Conservation (phyloP, 2,113 vertebrate genomes). For the Sinocyclocheilus grahami region DNA sequence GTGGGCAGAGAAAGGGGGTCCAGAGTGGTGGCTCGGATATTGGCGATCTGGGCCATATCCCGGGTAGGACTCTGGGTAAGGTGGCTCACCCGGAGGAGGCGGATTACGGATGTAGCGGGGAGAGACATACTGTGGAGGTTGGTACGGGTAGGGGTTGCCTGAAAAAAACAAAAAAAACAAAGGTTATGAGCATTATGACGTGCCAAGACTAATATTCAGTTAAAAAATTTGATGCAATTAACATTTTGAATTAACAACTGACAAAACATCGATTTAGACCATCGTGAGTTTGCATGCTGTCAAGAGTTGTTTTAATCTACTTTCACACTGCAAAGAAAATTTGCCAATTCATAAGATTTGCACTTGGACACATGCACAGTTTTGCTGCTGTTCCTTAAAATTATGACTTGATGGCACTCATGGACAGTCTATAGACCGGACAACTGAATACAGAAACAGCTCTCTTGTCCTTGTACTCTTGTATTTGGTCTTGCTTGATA, state of each 20-base stretch:
- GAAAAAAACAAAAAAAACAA: constrained; percentile 30
- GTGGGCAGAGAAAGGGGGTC: constrained; percentile 84
- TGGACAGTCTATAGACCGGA: not conserved
- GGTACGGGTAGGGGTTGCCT: constrained; percentile 89
- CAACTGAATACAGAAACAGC: not conserved
- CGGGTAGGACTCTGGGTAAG: constrained; percentile 88
- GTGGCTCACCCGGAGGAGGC: constrained; percentile 77
- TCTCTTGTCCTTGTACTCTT: not conserved
- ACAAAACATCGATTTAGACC: not conserved
- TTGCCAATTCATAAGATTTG: not conserved
- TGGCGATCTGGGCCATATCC: constrained; percentile 85
- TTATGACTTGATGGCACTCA: not conserved
- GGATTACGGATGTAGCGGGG: constrained; percentile 82
- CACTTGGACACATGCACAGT: not conserved
- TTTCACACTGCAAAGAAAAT: not conserved
- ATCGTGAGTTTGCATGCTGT: not conserved
- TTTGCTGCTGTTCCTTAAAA: not conserved
- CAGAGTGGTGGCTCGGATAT: constrained; percentile 79
- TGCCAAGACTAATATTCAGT: not conserved
- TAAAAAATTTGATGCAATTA: not conserved
- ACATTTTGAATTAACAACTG: not conserved
- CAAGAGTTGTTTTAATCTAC: not conserved
- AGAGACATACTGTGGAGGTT: constrained; percentile 81
- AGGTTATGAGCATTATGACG: not conserved
- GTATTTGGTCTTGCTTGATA: not conserved